phyloP scores from a whole-genome alignment of 1,140 invertebrate genomes.

The Parasteatoda tepidariorum region DNA sequence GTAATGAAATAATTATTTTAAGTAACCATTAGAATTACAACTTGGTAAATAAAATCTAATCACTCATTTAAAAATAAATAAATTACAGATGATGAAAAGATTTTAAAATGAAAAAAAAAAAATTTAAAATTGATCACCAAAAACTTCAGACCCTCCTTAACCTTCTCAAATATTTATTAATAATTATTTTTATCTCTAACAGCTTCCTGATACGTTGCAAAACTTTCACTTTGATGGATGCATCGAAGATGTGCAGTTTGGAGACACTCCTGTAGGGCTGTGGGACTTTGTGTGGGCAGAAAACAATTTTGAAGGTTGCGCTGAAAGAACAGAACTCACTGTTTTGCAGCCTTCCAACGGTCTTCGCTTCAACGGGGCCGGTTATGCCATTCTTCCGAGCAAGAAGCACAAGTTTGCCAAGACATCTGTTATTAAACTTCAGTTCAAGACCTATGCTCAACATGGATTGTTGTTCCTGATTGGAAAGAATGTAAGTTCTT shows the following conservation, averaged over 20 bases:
- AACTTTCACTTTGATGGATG: slow-evolving; percentile 85
- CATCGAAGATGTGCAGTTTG: slow-evolving; percentile 90
- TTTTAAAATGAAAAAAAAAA: too few species aligned
- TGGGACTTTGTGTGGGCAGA: slow-evolving; percentile 90
- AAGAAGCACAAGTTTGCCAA: slow-evolving; percentile 72
- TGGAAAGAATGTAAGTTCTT: slow-evolving; percentile 72
- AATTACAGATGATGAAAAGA: too few species aligned
- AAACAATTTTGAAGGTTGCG: slow-evolving; percentile 79
- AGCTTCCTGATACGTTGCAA: slow-evolving; percentile 76
- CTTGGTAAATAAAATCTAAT: too few species aligned
- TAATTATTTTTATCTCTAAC: slow-evolving; percentile 48
- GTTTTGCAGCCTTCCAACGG: slow-evolving; percentile 76
- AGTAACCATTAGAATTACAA: too few species aligned
- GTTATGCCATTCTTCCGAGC: slow-evolving; percentile 79
- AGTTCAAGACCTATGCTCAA: slow-evolving; percentile 86
- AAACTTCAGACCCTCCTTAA: too few species aligned
- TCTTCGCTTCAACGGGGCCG: slow-evolving; percentile 86
- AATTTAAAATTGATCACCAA: too few species aligned
- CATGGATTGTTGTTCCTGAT: slow-evolving; percentile 90
- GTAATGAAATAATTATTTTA: too few species aligned
- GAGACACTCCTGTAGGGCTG: slow-evolving; percentile 87
- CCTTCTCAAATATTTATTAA: too few species aligned
- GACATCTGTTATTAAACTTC: slow-evolving; percentile 76
- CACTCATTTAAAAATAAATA: too few species aligned
- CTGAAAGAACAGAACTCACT: slow-evolving; percentile 77